Evolutionary conservation across 30 jellyfish, hydroid and myxozoan genomes (phyloP).

Genomic region (Clytia hemisphaerica): DNA sequence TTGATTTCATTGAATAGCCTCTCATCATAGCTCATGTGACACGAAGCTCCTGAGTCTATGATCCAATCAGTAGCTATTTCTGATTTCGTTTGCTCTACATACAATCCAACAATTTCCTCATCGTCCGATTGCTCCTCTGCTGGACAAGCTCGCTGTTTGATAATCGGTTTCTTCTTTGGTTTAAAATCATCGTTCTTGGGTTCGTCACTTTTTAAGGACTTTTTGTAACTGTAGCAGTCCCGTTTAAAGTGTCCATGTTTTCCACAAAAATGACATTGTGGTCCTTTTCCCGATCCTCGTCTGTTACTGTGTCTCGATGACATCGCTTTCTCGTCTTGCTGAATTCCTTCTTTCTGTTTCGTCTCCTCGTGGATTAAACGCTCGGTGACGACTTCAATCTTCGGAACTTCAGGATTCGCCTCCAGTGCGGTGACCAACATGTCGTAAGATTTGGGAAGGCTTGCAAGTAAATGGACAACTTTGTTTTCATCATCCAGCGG

Average conservation of each 20-base stretch:
- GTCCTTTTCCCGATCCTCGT: too few relatives aligned
- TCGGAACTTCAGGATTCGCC: too few relatives aligned
- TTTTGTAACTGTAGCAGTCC: too few relatives aligned
- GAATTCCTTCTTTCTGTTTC: constrained; percentile 17
- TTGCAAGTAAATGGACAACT: constrained; percentile 52
- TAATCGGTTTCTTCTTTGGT: too few relatives aligned
- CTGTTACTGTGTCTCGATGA: not conserved
- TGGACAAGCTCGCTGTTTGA: too few relatives aligned
- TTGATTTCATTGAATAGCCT: constrained; percentile 4
- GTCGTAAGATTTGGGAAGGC: constrained; percentile 52
- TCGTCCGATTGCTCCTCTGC: too few relatives aligned
- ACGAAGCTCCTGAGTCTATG: constrained; percentile 58
- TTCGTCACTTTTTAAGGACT: too few relatives aligned
- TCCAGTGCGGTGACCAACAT: too few relatives aligned
- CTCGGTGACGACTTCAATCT: constrained; percentile 42
- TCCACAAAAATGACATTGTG: not conserved
- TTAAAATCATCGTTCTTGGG: too few relatives aligned
- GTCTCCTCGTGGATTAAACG: constrained; percentile 52
- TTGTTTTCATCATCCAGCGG: constrained; percentile 45
- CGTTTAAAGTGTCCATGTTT: too few relatives aligned
- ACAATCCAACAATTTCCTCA: constrained; percentile 15
- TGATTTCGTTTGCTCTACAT: not conserved
- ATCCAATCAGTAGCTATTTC: constrained; percentile 27
- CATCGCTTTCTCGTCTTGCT: constrained; percentile 7
- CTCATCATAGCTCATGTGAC: constrained; percentile 36